Evolutionary conservation across 1,140 invertebrate species (phyloP), one percentile per base, ranked within the genome.

Genomic region (Formica exsecta): DNA sequence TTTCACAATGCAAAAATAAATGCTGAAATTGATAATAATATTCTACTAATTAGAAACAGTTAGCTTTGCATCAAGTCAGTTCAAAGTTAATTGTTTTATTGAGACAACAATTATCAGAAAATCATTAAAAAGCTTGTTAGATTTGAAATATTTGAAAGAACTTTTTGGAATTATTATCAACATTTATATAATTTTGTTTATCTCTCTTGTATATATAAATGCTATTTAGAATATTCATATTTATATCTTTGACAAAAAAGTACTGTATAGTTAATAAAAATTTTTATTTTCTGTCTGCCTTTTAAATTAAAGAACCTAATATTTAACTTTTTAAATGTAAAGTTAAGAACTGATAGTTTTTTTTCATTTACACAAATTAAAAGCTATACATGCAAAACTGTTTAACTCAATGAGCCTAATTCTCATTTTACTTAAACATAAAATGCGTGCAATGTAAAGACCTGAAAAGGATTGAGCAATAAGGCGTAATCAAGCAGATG

Each of bases 1-100:
- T 59, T 74, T 22, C 4, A 51, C 19, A 77, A 77, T 16, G 19
- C 65, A 41, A 41, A 65, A 65, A 77, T 77, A 65, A 77, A 65
- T 16, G 41, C 9, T 64, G n/a, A 77, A 13, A 38, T 65, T 32
- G 29, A 22, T 19, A 41, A 36, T 65, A 77, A n/a, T 5, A 62
- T 44, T 61, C 22, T 16, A 62, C 29, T 61, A 29, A 41, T 5
- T 76, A 25, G 13, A 16, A 75, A 5, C 4, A 29, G 3, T 3
- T 41, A 59, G 9, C 2, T 61, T 44, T 44, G 19, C 25, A 41
- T 61, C 32, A 36, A 29, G 25, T 29, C 25, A 75, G 41, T 44
- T 44, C 8, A 13, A 44, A 13, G 41, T 44, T 16, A 62, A 61
- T 32, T 41, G 6, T 41, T 0, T 64, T 16, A 3, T 38, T 76